Evolutionary conservation across 2,797 vertebrate species (phyloP), one percentile per base, ranked within the genome.

Genomic region (Chloroceryle inda): DNA sequence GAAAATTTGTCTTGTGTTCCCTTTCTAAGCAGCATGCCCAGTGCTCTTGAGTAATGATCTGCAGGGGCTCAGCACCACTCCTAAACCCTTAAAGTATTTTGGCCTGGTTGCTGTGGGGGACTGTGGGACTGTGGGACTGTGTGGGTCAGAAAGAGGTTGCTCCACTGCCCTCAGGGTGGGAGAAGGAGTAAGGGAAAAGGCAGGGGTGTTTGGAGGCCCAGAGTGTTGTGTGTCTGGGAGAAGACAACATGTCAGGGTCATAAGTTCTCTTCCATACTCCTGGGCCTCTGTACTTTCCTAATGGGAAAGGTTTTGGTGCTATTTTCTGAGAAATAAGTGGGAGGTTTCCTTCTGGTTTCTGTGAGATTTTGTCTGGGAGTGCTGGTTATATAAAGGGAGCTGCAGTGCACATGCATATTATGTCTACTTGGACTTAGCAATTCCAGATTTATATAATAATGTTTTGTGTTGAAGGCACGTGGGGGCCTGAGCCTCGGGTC

Each of bases 401-500:
- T 71, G 33, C 78, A 77, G 4, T 56, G 20, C 31, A 31, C 0
- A 0, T 44, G 26, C 13, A 8, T 80, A 9, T 80, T 86, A 72
- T 24, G 33, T 73, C 45, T 10, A 50, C 21, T 17, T 56, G 69
- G 24, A 17, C 37, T 52, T n/a, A n/a, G n/a, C n/a, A n/a, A n/a
- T n/a, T n/a, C n/a, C n/a, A n/a, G n/a, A n/a, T n/a, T n/a, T n/a
- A n/a, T n/a, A n/a, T n/a, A n/a, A n/a, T n/a, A n/a, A n/a, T n/a
- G n/a, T n/a, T n/a, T 82, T 67, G 75, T 59, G 2, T 29, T 44
- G 59, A 66, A 90, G 40, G 49, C 20, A 23, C 0, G 0, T 11
- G 44, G 19, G 31, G 6, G 19, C 66, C 63, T 55, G 52, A 67
- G 63, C 55, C 19, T 38, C 0, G 0, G 10, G 35, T 35, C 38